Conservation (phyloP, 2,113 vertebrate species). For the Platysteira castanea region DNA sequence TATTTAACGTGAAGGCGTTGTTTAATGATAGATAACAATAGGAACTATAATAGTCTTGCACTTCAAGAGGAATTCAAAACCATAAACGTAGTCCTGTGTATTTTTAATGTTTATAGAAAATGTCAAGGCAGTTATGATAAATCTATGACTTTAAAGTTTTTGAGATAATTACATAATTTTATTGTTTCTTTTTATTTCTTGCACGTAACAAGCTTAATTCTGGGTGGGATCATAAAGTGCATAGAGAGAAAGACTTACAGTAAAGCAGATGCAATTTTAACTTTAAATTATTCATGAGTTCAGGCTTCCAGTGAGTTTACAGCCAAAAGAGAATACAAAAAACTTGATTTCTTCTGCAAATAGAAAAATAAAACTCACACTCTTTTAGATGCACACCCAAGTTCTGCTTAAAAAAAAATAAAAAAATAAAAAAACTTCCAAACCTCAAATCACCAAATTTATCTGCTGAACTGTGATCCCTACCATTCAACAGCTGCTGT, state of each 20-base stretch:
- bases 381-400: background rate
- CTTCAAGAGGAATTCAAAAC: slow-evolving; percentile 13
- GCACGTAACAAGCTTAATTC: background rate
- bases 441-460: background rate
- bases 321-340: background rate
- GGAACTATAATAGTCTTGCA: background rate
- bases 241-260: background rate
- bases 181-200: slow-evolving; percentile 3
- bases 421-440: accelerated
- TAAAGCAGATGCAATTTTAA: background rate
- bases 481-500: background rate
- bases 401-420: background rate
- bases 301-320: background rate
- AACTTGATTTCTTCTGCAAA: background rate
- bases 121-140: background rate
- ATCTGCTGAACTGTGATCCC: background rate
- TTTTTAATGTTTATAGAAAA: slow-evolving; percentile 13
- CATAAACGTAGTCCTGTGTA: background rate
- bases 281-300: background rate
- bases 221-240: background rate
- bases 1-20: background rate
- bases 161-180: background rate
- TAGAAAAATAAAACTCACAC: background rate
- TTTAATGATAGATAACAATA: background rate
- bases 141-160: background rate